Conservation (phyloP, 2,113 vertebrate species). For the Bubo bubo region DNA sequence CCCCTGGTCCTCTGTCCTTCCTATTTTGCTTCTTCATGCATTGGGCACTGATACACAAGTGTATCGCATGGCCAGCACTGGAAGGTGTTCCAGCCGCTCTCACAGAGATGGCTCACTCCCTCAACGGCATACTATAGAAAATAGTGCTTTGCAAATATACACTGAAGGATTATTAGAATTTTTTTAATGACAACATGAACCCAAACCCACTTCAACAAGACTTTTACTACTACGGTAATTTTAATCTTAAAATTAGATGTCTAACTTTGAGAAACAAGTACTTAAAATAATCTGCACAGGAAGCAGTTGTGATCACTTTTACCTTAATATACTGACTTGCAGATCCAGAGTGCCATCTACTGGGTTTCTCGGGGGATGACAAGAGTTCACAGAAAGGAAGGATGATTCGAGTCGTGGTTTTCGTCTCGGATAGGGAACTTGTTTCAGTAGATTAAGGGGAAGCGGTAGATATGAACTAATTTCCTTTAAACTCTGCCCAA, state of each 20-base stretch:
- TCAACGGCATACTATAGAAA: fast-evolving
- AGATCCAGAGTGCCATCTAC: conserved; percentile 45
- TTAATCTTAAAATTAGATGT: not conserved
- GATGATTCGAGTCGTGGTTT: fast-evolving
- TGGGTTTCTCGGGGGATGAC: not conserved
- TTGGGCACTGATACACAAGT: not conserved
- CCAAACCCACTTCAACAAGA: not conserved
- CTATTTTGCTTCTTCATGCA: not conserved
- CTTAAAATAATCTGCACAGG: not conserved
- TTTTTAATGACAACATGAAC: not conserved
- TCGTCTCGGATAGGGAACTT: not conserved
- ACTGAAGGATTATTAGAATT: not conserved
- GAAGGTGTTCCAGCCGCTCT: not conserved
- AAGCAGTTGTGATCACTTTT: not conserved
- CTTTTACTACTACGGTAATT: not conserved
- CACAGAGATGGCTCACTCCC: not conserved
- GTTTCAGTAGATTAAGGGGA: not conserved
- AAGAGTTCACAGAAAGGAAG: not conserved
- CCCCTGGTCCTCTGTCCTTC: not conserved
- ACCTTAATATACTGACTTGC: not conserved
- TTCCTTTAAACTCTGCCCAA: not conserved
- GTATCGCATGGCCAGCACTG: fast-evolving
- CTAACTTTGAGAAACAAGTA: not conserved
- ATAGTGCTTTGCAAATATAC: not conserved
- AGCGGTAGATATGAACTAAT: not conserved